Percentiles rank a stretch among this genome's conserved stretches.
Evolutionary conservation across 2,113 vertebrate species (phyloP).

Genomic region (Eira barbara): DNA sequence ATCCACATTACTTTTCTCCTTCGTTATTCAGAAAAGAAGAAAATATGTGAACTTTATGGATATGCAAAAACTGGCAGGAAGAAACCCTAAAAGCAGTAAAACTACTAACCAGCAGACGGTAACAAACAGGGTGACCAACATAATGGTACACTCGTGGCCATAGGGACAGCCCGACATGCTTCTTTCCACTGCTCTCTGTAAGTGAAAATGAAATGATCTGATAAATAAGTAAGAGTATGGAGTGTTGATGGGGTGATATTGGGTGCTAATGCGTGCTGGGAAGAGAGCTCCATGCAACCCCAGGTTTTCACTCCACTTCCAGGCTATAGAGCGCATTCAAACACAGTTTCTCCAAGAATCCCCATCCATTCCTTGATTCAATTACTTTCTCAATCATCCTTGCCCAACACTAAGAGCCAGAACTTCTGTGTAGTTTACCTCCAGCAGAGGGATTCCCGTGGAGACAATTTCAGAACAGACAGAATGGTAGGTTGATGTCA

Average conservation of each 20-base stretch:
- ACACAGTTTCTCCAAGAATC: not conserved
- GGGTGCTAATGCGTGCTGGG: not conserved
- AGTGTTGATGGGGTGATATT: not conserved
- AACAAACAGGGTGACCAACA: not conserved
- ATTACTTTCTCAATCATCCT: not conserved
- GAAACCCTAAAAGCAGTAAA: not conserved
- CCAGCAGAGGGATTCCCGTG: not conserved
- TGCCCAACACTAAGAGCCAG: rapidly evolving
- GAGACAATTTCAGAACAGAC: not conserved
- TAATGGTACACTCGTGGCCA: not conserved
- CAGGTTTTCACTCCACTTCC: not conserved
- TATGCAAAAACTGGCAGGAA: slow-evolving; percentile 26
- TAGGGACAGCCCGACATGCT: not conserved
- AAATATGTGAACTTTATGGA: not conserved
- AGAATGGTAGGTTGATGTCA: rapidly evolving
- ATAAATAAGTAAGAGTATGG: not conserved
- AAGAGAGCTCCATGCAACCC: not conserved
- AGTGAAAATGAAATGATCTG: not conserved
- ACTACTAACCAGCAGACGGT: not conserved
- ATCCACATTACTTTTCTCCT: slow-evolving; percentile 42
- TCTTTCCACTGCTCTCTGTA: not conserved
- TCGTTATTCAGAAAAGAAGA: slow-evolving; percentile 12
- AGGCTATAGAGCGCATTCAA: rapidly evolving
- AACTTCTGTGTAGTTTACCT: not conserved
- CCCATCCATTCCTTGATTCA: not conserved